Evolutionary conservation across 2,797 vertebrate genomes (phyloP).

Genomic region (Eulemur mongoz): DNA sequence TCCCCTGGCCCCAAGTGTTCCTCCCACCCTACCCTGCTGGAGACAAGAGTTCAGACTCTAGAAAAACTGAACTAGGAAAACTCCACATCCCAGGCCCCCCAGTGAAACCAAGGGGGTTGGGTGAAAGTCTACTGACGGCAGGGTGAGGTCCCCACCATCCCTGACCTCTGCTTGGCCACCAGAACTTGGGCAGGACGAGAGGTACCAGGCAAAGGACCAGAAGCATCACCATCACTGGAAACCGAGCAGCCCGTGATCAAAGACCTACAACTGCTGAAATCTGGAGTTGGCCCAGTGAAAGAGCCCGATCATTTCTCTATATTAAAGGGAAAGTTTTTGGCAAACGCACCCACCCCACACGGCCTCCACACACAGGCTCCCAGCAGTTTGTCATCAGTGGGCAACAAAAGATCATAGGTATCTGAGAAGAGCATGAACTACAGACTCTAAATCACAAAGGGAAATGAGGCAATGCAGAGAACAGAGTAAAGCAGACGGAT

Average conservation of each 20-base stretch:
- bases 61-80: neutral
- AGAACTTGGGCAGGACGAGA: fast-evolving
- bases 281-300: neutral
- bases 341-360: too few relatives aligned
- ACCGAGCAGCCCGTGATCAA: neutral
- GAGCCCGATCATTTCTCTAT: too few relatives aligned
- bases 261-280: fast-evolving
- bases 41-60: neutral
- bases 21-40: neutral
- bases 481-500: neutral
- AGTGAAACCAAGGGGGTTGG: neutral
- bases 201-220: fast-evolving
- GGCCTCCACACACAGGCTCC: too few relatives aligned
- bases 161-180: neutral
- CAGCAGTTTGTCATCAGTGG: too few relatives aligned
- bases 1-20: fast-evolving
- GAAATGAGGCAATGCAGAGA: neutral
- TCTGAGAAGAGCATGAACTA: neutral
- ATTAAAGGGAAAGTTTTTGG: neutral
- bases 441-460: neutral
- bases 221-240: too few relatives aligned
- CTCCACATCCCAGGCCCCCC: neutral
- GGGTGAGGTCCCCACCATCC: neutral
- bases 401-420: neutral
- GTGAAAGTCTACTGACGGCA: neutral